Evolutionary conservation across 1,140 invertebrate species (phyloP).

Genomic region (Cydia strobilella): DNA sequence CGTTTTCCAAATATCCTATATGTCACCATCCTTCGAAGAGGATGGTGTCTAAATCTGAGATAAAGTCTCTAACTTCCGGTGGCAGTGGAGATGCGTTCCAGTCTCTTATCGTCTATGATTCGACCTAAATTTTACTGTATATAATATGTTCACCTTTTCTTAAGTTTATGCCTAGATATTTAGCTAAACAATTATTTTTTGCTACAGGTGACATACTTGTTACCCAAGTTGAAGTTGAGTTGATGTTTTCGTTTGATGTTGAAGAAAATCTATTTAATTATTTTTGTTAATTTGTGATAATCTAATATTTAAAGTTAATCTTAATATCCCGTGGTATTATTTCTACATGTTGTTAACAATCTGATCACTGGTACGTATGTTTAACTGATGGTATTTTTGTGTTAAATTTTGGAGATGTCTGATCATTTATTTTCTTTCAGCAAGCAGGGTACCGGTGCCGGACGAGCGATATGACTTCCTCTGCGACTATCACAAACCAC

Average conservation of each 20-base stretch:
- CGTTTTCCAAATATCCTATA: slow-evolving; percentile 70
- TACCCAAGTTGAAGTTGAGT: neutral
- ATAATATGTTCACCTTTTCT: too few species aligned
- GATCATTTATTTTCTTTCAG: slow-evolving; percentile 57
- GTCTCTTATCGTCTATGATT: neutral
- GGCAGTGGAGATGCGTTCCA: neutral
- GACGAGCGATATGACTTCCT: slow-evolving; percentile 97
- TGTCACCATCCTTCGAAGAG: slow-evolving; percentile 47
- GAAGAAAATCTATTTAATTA: neutral
- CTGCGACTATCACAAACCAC: slow-evolving; percentile 96
- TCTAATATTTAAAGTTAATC: neutral
- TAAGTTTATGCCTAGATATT: too few species aligned
- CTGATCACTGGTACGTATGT: neutral
- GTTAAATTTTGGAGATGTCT: slow-evolving; percentile 30
- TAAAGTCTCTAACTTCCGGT: neutral
- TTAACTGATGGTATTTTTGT: neutral
- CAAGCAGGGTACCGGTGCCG: slow-evolving; percentile 98
- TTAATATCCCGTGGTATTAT: neutral
- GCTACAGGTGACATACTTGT: too few species aligned
- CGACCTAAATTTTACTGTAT: neutral
- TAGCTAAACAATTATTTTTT: too few species aligned
- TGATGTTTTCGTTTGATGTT: neutral
- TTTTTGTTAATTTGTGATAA: neutral
- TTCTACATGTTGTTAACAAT: neutral
- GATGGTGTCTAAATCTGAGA: neutral